Evolutionary conservation across 1,140 invertebrate genomes (phyloP), one percentile per base, ranked within the genome.

Genomic region (Eciton burchellii): DNA sequence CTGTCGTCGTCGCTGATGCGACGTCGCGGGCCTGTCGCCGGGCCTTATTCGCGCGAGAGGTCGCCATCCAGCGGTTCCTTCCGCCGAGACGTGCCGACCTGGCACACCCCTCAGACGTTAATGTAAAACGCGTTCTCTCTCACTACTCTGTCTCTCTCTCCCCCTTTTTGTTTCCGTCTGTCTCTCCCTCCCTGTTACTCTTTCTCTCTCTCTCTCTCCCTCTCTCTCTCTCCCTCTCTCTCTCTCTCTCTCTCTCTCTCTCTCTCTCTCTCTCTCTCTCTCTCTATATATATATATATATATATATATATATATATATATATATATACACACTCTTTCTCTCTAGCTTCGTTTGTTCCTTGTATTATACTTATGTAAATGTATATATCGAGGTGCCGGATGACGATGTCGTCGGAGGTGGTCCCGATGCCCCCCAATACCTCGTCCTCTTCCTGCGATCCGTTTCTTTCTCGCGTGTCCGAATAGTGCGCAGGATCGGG

Each of bases 81-180:
- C 47, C 73, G 70, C 43, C 77, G 63, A 79, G 26, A 73, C 26
- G 62, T 66, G 83, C 84, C 86, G n/a, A 87, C 81, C 56, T 90
- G 89, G 89, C 90, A 91, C 81, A 89, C 84, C 85, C 90, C 90
- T 86, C 91, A 90, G 84, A 89, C 76, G 57, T 90, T 90, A 35
- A 35, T 35, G 41, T 82, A 89, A 88, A 74, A 49, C 14, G 56
- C 43, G 45, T 49, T 54, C 52, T 52, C 56, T 57, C 70, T 90
- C 88, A 90, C 88, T 89, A 83, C 84, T 89, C 79, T 71, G 77
- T 86, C 47, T 88, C 81, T 85, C 35, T 35, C 35, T 35, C 35
- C 6, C 35, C 35, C 35, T 35, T 6, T 35, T 6, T 35, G 35
- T 35, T 35, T 35, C 35, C 6, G 35, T 35, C 35, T 35, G 35